Evolutionary conservation across 2,888 invertebrate genomes (phyloP).

Genomic region (Noctua janthe): DNA sequence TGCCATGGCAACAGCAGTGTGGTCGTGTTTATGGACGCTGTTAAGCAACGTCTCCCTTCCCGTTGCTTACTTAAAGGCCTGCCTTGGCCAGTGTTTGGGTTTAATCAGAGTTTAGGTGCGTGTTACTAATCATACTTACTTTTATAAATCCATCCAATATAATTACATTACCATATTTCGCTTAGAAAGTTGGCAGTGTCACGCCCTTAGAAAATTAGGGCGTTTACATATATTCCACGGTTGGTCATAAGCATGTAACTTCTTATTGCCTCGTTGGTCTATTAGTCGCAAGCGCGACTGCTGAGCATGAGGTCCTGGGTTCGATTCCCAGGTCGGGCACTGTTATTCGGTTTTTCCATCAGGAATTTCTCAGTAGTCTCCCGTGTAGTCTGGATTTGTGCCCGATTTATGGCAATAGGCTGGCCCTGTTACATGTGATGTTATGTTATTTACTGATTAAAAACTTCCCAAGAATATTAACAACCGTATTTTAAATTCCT

Average conservation of each 20-base stretch:
- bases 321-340: too few relatives aligned
- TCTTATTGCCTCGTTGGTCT: too few relatives aligned
- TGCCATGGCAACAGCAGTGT: constrained; percentile 24
- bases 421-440: too few relatives aligned
- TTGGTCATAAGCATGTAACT: background rate
- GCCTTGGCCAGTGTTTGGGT: constrained; percentile 86
- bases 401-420: too few relatives aligned
- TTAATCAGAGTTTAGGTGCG: background rate
- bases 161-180: background rate
- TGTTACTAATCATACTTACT: constrained; percentile 32
- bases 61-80: constrained; percentile 71
- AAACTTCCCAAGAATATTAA: background rate
- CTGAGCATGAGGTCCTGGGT: too few relatives aligned
- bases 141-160: background rate
- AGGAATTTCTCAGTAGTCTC: too few relatives aligned
- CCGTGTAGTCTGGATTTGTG: too few relatives aligned
- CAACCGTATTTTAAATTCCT: background rate
- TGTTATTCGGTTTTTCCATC: too few relatives aligned
- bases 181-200: background rate
- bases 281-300: too few relatives aligned
- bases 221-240: background rate
- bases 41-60: constrained; percentile 67
- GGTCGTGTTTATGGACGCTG: constrained; percentile 36
- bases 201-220: background rate
- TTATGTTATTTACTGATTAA: too few relatives aligned